Evolutionary conservation across 1,140 invertebrate genomes (phyloP).

Genomic region (Brachystomella parvula): DNA sequence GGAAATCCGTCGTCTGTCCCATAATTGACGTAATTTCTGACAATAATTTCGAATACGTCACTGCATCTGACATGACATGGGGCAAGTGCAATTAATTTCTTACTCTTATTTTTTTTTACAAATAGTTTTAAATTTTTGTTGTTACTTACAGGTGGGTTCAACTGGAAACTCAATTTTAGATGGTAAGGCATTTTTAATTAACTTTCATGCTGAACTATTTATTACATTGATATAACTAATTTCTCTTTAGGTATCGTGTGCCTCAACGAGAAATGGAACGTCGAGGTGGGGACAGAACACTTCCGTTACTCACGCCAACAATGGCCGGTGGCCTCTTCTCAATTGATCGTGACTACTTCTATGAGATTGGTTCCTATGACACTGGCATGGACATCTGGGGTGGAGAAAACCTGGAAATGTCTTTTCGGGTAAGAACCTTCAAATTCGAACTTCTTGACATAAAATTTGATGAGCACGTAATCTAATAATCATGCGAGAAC

Average conservation of each 20-base stretch:
- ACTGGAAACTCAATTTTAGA: conserved; percentile 96
- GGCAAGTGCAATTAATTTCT: too few relatives aligned
- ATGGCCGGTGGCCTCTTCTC: conserved; percentile 99
- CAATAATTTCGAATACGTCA: conserved; percentile 90
- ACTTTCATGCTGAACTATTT: conserved; percentile 15
- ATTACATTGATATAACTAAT: conserved; percentile 1
- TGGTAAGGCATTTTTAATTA: conserved; percentile 54
- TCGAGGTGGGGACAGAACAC: conserved; percentile 76
- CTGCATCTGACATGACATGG: conserved; percentile 90
- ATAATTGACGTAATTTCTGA: conserved; percentile 98
- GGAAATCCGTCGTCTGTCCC: conserved; percentile 88
- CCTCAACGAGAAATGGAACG: conserved; percentile 89
- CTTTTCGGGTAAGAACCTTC: conserved; percentile 77
- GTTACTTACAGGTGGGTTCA: conserved; percentile 72
- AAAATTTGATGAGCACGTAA: background rate
- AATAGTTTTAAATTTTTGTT: background rate
- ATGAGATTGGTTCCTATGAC: conserved; percentile 94
- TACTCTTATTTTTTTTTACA: conserved; percentile 5
- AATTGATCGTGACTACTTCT: conserved; percentile 94
- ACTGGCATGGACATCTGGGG: conserved; percentile 87
- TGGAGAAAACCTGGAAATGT: conserved; percentile 98
- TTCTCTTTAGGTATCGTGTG: conserved; percentile 73
- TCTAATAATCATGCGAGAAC: conserved; percentile 38
- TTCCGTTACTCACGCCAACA: conserved; percentile 86
- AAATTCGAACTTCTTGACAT: background rate